These are phyloP conservation scores for Pungitius pungitius DNA, from an alignment of 2,113 vertebrate genomes.

Conservation along the genomic window DNA sequence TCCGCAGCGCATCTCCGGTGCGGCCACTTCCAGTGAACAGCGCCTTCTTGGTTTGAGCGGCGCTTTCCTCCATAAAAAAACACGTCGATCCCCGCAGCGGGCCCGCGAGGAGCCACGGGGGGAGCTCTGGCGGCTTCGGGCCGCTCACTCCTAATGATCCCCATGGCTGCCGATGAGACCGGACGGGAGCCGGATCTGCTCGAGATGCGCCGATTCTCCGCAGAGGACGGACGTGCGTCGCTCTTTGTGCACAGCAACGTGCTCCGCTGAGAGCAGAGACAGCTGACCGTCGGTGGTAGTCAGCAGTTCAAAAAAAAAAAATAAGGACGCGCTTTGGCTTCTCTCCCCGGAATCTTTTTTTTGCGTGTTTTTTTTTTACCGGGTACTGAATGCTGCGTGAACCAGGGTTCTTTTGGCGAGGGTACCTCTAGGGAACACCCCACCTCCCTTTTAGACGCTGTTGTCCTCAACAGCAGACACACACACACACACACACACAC, in stretches of 20 bases:
- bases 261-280: not conserved
- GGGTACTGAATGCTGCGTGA: conserved; percentile 51
- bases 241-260: not conserved
- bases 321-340: conserved; percentile 25
- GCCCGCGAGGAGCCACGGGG: conserved; percentile 27
- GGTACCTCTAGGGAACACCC: conserved; percentile 31
- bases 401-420: conserved; percentile 56
- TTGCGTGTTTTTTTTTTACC: conserved; percentile 59
- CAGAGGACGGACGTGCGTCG: conserved; percentile 8
- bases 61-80: conserved; percentile 13
- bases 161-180: conserved; percentile 63
- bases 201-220: conserved; percentile 57
- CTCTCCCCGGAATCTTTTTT: conserved; percentile 56
- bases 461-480: conserved; percentile 48
- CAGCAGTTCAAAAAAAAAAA: conserved; percentile 17
- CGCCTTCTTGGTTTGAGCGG: conserved; percentile 49
- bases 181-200: conserved; percentile 40
- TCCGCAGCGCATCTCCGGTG: conserved; percentile 10
- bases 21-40: conserved; percentile 34
- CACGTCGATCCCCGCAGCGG: conserved; percentile 48
- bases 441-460: conserved; percentile 43
- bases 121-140: conserved; percentile 26
- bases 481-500: conserved; percentile 7
- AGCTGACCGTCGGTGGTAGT: not conserved
- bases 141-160: conserved; percentile 61